Evolutionary conservation across 2,888 invertebrate species (phyloP), one percentile per base, ranked within the genome.

Genomic region (Chymomyza caudatula): DNA sequence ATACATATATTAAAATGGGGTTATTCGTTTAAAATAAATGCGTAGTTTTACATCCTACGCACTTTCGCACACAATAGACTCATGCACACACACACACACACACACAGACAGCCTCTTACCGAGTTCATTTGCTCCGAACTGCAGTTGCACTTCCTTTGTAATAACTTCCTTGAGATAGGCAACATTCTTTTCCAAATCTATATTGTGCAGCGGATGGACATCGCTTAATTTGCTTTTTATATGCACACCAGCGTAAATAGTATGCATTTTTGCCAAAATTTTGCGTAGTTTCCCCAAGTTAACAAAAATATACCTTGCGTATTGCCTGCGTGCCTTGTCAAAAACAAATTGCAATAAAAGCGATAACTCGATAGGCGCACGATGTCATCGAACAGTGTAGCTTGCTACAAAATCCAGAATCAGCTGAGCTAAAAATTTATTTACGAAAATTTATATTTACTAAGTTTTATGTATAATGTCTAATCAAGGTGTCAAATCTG

Each of bases 111-210:
- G 19, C 52, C 49, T 6, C 17, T 57, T 88, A 93, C 93, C 92
- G 67, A 93, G 90, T 60, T 91, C 89, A 58, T 92, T 90, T 55
- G 91, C 91, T 8, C 91, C 87, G 23, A 91, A 88, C 71, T 92
- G 90, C 71, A 92, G 86, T 73, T 90, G 90, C 71, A 92, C 87
- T 78, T 91, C 91, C 62, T 89, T 87, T 4, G 92, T 91, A 63
- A 92, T 91, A 73, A 91, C 89, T 37, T 89, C 85, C 88, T 92
- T 93, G 2, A 94, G 85, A 25, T 91, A 87, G 60, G 91, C 90
- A 1, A 94, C 92, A 86, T 92, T 92, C 29, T 90, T 89, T 22
- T 92, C 91, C 53, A 94, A 89, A 85, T 93, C 92, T 4, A 93
- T 88, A 83, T 93, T 91, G 43, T 92, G 92, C 8, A 94, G 80